phyloP scores from a whole-genome alignment of 2,888 invertebrate species.

The Scotopteryx bipunctaria region DNA sequence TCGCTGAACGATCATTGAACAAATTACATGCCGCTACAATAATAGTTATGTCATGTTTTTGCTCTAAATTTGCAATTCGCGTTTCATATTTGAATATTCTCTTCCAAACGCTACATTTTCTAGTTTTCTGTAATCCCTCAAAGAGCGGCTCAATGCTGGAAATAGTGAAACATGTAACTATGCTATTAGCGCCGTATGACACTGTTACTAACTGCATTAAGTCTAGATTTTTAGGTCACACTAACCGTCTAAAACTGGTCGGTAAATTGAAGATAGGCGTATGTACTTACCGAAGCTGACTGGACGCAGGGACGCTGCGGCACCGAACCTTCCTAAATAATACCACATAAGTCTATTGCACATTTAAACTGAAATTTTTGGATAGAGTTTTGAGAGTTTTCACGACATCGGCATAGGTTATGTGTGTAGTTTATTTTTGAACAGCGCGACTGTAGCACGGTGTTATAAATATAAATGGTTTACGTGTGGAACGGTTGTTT shows the following conservation, averaged over 20 bases:
- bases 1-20: slow-evolving; percentile 33
- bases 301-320: slow-evolving; percentile 23
- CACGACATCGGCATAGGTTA: slow-evolving; percentile 34
- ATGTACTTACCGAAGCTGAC: slow-evolving; percentile 43
- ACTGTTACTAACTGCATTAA: slow-evolving; percentile 68
- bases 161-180: slow-evolving; percentile 14
- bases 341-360: slow-evolving; percentile 43
- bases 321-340: slow-evolving; percentile 22
- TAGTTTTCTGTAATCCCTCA: slow-evolving; percentile 17
- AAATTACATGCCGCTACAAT: slow-evolving; percentile 33
- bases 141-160: slow-evolving; percentile 15
- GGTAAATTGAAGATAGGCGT: slow-evolving; percentile 35
- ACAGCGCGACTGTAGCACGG: slow-evolving; percentile 11
- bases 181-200: slow-evolving; percentile 31
- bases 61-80: slow-evolving; percentile 8
- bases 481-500: slow-evolving; percentile 34
- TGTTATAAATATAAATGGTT: slow-evolving; percentile 25
- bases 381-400: slow-evolving; percentile 35
- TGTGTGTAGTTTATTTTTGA: slow-evolving; percentile 28
- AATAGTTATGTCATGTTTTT: slow-evolving; percentile 27
- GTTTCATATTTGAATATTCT: slow-evolving; percentile 14
- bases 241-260: slow-evolving; percentile 46
- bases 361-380: slow-evolving; percentile 44
- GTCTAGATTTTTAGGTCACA: slow-evolving; percentile 70
- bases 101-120: slow-evolving; percentile 2